Evolutionary conservation across 1,140 invertebrate genomes (phyloP), one percentile per base, ranked within the genome.

Genomic region (Psix sp.): DNA sequence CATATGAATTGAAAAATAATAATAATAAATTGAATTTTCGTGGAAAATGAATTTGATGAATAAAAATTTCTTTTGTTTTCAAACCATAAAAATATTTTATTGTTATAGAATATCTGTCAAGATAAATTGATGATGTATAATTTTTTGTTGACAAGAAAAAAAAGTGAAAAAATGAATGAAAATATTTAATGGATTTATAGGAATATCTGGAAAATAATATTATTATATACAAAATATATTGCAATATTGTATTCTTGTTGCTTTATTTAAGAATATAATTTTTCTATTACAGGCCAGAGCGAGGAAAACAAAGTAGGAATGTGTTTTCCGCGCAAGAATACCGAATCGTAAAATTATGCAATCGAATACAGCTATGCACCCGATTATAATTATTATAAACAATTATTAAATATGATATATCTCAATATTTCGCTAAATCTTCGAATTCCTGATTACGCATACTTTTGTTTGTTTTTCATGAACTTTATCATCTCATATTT

Each of bases 201-300:
- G 57, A 67, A 43, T 24, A 57, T 57, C 49, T 67, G 57, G 57
- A 67, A 67, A 67, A 67, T 67, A 57, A 67, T 67, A 49, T 56
- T 56, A 56, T 57, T 67, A 67, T 67, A 43, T 67, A 68, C 65
- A 68, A 60, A 68, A 68, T 68, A 60, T 60, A 59, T 59, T 7
- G 33, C n/a, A 2, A 29, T 54, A 46, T 68, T 60, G 48, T 52
- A 45, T 67, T 26, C 35, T 49, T 15, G 36, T 68, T 52, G 49
- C 11, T 52, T 57, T 52, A 54, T 68, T 68, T 33, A 68, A 68
- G 65, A 68, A 60, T 68, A 68, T 68, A 68, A 68, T 52, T 68
- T 52, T 68, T 59, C 54, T 60, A 68, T 68, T 60, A 68, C 38
- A 51, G 10, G 35, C 43, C 43, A 13, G 15, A 10, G 39, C 31